These are phyloP conservation scores for Stegostoma tigrinum DNA, from an alignment of 2,113 vertebrate genomes.

Conservation along the genomic window DNA sequence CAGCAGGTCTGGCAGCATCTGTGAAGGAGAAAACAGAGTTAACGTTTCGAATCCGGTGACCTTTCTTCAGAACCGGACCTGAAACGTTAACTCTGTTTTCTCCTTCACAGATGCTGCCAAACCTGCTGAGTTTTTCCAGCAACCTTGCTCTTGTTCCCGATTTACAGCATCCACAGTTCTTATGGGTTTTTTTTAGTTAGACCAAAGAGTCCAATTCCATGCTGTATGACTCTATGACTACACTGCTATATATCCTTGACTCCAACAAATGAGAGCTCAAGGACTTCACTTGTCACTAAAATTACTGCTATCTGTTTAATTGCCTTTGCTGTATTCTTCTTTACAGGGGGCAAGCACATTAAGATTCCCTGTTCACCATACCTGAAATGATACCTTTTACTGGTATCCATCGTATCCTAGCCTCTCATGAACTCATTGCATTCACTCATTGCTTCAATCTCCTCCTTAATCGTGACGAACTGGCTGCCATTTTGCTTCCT, in stretches of 20 bases:
- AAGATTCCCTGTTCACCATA: background rate
- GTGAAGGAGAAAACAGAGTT: no score
- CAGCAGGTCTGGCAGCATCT: no score
- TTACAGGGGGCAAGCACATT: background rate
- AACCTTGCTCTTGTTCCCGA: no score
- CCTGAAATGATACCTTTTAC: background rate
- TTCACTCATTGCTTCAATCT: background rate
- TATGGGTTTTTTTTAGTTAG: no score
- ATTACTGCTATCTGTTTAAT: background rate
- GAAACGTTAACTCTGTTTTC: no score
- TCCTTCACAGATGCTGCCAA: no score
- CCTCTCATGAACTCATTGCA: background rate
- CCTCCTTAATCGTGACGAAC: background rate
- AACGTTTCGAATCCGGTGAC: no score
- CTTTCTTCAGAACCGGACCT: no score
- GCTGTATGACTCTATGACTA: no score
- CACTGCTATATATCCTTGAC: background rate
- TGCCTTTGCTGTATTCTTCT: background rate
- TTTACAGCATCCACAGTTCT: no score
- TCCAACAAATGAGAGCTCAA: background rate
- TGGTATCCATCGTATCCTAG: background rate
- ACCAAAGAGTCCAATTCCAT: no score
- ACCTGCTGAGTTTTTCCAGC: no score
- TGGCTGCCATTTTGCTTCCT: background rate
- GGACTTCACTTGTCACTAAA: background rate